phyloP scores from a whole-genome alignment of 1,140 invertebrate species.

The Plodia interpunctella region DNA sequence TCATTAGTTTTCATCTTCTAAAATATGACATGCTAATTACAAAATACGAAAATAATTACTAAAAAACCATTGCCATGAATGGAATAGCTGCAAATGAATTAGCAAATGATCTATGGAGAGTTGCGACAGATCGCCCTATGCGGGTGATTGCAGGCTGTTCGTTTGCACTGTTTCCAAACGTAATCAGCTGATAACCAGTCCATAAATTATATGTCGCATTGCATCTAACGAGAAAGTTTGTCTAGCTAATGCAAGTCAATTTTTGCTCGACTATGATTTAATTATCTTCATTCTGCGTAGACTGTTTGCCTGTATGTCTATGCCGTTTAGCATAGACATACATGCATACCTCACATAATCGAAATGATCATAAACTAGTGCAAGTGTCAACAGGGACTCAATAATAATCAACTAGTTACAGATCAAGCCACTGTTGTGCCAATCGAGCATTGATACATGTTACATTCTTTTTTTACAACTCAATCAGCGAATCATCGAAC shows the following conservation, averaged over 20 bases:
- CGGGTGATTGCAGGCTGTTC: constrained; percentile 55
- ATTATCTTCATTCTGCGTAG: too few relatives aligned
- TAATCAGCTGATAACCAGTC: constrained; percentile 5
- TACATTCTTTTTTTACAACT: neutral
- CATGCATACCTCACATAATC: too few relatives aligned
- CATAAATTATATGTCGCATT: neutral
- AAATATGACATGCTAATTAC: too few relatives aligned
- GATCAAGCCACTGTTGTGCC: neutral
- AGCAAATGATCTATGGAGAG: constrained; percentile 11
- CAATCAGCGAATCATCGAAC: neutral
- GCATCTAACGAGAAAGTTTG: neutral
- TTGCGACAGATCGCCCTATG: constrained; percentile 50
- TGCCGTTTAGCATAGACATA: too few relatives aligned
- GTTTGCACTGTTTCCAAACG: constrained; percentile 30
- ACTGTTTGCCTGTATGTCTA: too few relatives aligned
- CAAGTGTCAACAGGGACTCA: too few relatives aligned
- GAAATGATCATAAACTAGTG: too few relatives aligned
- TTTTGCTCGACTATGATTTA: too few relatives aligned
- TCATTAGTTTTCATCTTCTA: too few relatives aligned
- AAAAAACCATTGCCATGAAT: neutral
- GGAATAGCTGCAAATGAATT: neutral
- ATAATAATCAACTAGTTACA: neutral
- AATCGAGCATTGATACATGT: too few relatives aligned
- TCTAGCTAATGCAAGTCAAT: neutral
- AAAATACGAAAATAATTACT: neutral